Conservation (phyloP, 2,797 vertebrate genomes). For the Sternarchorhynchus goeldii region DNA sequence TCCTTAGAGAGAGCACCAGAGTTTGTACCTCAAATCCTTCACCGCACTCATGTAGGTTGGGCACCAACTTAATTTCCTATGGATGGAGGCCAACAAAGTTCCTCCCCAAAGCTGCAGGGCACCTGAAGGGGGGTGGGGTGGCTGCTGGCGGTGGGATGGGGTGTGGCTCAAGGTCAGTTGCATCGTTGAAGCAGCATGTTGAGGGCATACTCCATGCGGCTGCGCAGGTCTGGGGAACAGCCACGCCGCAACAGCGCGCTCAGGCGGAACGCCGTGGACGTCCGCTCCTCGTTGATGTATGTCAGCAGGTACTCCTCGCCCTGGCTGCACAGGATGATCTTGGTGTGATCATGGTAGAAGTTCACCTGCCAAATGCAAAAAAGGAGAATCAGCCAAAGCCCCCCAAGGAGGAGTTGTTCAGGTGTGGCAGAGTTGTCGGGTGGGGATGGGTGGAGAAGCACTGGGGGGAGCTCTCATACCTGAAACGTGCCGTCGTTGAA, state of each 20-base stretch:
- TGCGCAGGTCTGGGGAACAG: constrained; percentile 79
- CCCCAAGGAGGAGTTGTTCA: too few species aligned
- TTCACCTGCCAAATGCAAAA: constrained; percentile 75
- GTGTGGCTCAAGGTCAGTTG: constrained; percentile 66
- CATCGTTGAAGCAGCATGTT: constrained; percentile 87
- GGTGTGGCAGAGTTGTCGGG: too few species aligned
- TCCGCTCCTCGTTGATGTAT: constrained; percentile 86
- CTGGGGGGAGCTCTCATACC: constrained; percentile 65
- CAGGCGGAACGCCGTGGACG: constrained; percentile 79
- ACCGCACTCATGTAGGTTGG: constrained; percentile 11
- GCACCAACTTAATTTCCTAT: constrained; percentile 11
- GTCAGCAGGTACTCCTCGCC: constrained; percentile 83
- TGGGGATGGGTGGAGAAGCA: too few species aligned
- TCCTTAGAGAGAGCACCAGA: constrained; percentile 27
- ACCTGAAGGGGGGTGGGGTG: too few species aligned
- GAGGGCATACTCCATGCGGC: constrained; percentile 85
- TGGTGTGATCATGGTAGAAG: constrained; percentile 89
- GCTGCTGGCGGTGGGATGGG: too few species aligned
- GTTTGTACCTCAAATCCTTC: constrained; percentile 46
- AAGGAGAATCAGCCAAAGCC: neutral
- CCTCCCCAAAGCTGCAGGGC: neutral
- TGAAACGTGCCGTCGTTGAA: constrained; percentile 90
- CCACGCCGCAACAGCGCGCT: constrained; percentile 79
- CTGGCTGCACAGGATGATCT: constrained; percentile 85
- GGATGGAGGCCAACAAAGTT: neutral